Conservation (phyloP, 1,140 invertebrate genomes). For the Wiebesia pumilae region DNA sequence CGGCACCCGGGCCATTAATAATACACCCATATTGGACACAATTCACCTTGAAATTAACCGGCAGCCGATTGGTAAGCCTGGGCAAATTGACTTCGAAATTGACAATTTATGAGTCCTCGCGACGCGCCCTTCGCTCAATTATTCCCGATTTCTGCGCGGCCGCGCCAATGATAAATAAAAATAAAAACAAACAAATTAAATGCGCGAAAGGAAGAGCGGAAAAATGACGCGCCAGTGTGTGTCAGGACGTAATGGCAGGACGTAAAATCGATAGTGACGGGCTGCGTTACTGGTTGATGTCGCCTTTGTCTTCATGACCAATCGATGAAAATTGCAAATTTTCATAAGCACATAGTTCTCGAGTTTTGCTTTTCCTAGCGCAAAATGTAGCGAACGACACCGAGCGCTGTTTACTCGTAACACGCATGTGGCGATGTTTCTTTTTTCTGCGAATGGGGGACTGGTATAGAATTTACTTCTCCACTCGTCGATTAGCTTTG, state of each 20-base stretch:
- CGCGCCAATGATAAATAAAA: slow-evolving; percentile 11
- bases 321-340: slow-evolving; percentile 49
- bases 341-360: slow-evolving; percentile 9
- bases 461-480: no score
- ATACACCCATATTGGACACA: slow-evolving; percentile 77
- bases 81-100: slow-evolving; percentile 76
- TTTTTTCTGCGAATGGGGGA: no score
- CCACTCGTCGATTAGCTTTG: no score
- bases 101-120: slow-evolving; percentile 72
- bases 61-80: slow-evolving; percentile 74
- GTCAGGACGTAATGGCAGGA: neutral
- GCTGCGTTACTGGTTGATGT: neutral
- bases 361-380: neutral
- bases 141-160: slow-evolving; percentile 17
- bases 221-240: neutral
- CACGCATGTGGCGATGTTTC: neutral
- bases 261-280: slow-evolving; percentile 41
- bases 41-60: slow-evolving; percentile 77
- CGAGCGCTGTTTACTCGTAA: neutral
- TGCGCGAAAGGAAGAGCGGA: slow-evolving; percentile 6
- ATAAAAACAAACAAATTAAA: neutral
- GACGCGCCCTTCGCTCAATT: neutral
- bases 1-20: slow-evolving; percentile 70
- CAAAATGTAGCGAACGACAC: slow-evolving; percentile 25
- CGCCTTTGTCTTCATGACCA: slow-evolving; percentile 36